phyloP scores from a whole-genome alignment of 2,797 vertebrate species.

The Hoplostethus mediterraneus region DNA sequence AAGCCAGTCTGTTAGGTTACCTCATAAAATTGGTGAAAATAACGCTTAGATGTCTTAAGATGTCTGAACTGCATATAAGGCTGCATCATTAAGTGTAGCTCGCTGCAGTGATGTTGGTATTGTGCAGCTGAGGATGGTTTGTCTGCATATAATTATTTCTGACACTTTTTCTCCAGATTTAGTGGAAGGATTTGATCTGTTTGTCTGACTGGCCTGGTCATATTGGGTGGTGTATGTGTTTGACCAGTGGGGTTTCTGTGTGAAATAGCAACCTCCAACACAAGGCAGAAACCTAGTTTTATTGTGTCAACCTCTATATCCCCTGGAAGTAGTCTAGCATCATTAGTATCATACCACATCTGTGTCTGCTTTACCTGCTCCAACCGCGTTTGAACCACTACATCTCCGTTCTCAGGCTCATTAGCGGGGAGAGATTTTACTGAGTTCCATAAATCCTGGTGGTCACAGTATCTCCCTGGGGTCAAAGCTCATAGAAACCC shows the following conservation, averaged over 20 bases:
- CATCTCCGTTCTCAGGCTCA: conserved; percentile 56
- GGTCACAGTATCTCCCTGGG: conserved; percentile 45
- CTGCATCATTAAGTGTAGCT: not conserved
- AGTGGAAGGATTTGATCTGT: not conserved
- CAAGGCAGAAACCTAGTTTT: conserved; percentile 25
- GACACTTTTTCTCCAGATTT: not conserved
- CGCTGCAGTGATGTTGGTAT: not conserved
- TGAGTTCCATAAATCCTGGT: conserved; percentile 59
- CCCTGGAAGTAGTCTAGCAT: conserved; percentile 37
- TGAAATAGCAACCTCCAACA: conserved; percentile 29
- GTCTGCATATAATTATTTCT: conserved; percentile 15
- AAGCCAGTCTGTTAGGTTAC: not conserved
- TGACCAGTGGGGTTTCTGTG: conserved; percentile 4
- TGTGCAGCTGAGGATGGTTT: not conserved
- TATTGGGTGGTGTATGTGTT: conserved; percentile 6
- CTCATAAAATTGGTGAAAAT: conserved; percentile 17
- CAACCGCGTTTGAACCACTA: conserved; percentile 25
- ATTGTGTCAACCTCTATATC: conserved; percentile 35
- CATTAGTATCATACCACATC: conserved; percentile 53
- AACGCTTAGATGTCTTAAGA: no score
- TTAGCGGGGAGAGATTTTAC: conserved; percentile 54
- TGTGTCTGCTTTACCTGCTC: conserved; percentile 58
- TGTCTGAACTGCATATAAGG: not conserved
- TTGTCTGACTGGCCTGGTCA: not conserved
- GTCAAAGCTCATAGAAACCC: conserved; percentile 42